Base-by-base conservation (phyloP, 2,797 vertebrate genomes). In the Pteropus rufus region DNA sequence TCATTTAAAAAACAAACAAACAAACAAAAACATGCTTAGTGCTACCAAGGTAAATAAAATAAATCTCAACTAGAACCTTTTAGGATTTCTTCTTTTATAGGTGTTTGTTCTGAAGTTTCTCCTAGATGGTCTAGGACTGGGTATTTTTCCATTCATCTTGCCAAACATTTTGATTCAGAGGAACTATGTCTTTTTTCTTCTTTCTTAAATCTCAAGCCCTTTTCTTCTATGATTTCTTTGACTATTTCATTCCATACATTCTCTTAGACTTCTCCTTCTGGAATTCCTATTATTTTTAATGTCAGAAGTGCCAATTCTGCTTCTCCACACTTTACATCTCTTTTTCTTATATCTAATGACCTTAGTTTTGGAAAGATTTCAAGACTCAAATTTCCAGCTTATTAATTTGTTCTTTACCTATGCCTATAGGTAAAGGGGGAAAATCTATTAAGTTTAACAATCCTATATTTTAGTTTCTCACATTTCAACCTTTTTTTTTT, bases 171-270 rank as follows among this genome's bases (percentile, higher is more conserved):
- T 79, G 69, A 83, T 29, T 83, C 62, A 83, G 12, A 73, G 79
- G 7, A 73, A 9, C 12, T 91, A 44, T 26, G 5, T 31, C 16
- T 62, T 89, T 76, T 46, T 52, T 93, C n/a, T 75, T 69, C 65
- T 83, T 56, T 34, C 67, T 62, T 62, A 84, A 90, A 85, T 89
- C 49, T 90, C 21, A 9, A 14, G 29, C 73, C 69, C 10, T 34
- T 94, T 34, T 46, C 64, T 31, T 49, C 12, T 69, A 52, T 76
- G 46, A 80, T 86, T 69, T 49, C 41, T 52, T 85, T 89, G 6
- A 86, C 39, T 86, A 92, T 92, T 73, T 93, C 39, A 94, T 72
- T 92, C 46, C n/a, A 60, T 39, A 34, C 31, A 72, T 85, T 73
- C 39, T 44, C 29, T 75, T 34, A 77, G 26, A 75, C 0, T 5